These are phyloP conservation scores for Garra rufa DNA, from an alignment of 2,113 vertebrate genomes.

Conservation along the genomic window DNA sequence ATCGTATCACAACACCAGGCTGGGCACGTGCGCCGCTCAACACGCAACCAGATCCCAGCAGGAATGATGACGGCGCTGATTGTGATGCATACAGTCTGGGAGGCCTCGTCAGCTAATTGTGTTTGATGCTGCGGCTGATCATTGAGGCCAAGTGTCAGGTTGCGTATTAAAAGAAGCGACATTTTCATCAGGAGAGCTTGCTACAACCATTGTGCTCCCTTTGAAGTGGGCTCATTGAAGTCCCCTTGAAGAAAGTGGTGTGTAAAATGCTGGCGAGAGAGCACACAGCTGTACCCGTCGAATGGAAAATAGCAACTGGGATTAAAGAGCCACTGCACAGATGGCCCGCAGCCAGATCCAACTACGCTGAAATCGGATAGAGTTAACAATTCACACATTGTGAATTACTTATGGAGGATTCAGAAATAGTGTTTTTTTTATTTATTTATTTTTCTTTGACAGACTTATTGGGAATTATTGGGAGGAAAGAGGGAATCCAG, in stretches of 20 bases:
- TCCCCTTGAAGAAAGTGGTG: conserved; percentile 67
- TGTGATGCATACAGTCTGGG: conserved; percentile 58
- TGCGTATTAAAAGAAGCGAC: conserved; percentile 64
- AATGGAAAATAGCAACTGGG: conserved; percentile 58
- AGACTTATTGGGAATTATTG: not conserved
- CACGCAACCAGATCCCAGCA: conserved; percentile 42
- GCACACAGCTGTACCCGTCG: conserved; percentile 68
- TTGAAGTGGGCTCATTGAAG: conserved; percentile 67
- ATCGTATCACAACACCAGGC: conserved; percentile 30
- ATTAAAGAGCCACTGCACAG: conserved; percentile 60
- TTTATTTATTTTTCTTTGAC: not conserved
- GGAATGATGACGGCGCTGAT: conserved; percentile 65
- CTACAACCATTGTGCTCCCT: conserved; percentile 53
- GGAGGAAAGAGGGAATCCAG: not conserved
- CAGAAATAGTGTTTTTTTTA: conserved; percentile 1
- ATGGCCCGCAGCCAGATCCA: conserved; percentile 61
- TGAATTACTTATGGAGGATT: conserved; percentile 24
- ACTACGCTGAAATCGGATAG: conserved; percentile 52
- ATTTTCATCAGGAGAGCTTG: conserved; percentile 62
- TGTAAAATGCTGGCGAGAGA: conserved; percentile 69
- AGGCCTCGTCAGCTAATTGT: conserved; percentile 67
- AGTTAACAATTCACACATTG: conserved; percentile 55
- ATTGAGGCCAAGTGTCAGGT: conserved; percentile 62
- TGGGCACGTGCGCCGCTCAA: conserved; percentile 10
- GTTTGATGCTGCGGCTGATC: conserved; percentile 68